Base-by-base conservation (phyloP, 2,113 vertebrate genomes). In the Malurus melanocephalus region DNA sequence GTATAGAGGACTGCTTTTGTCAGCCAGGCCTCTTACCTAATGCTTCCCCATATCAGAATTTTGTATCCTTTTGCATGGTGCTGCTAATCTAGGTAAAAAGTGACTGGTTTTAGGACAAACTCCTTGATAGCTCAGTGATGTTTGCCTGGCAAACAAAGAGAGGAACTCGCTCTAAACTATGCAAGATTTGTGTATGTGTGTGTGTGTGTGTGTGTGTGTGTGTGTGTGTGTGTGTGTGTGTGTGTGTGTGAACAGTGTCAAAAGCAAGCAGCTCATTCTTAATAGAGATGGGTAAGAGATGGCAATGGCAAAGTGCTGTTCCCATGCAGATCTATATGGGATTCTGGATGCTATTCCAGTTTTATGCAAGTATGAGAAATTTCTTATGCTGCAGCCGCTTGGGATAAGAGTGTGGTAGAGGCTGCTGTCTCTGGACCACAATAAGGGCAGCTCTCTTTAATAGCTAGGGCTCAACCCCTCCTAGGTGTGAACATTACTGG, bases 101-200 rank as follows among this genome's bases (percentile, higher is more conserved):
- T 56, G 40, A 59, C 52, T 67, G 16, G 17, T 82, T 57, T 82
- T 61, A 61, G 32, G 87, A n/a, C 38, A 80, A 43, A n/a, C 28
- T 77, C 42, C 43, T 64, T 51, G 38, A 42, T 71, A 72, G 46
- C 32, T 80, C 43, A 27, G 0, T 66, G 64, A 69, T 26, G 26
- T 76, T 76, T 69, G 10, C 62, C 27, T 51, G 30, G 26, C 20
- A 66, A 48, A 51, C 32, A 46, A n/a, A 49, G 38, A 45, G 60
- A 57, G 48, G 19, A 89, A 16, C 16, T 85, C 0, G 0, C 7
- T 77, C 28, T 68, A 16, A 64, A 12, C 45, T 56, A 0, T 48
- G 27, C 24, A 33, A 7, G 43, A 26, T 33, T 6, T 21, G 21
- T 14, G 3, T 24, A 9, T 8, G 18, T 27, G 45, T 33, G 7